These are phyloP conservation scores for Eueides isabella DNA, from an alignment of 1,140 invertebrate genomes.

Conservation along the genomic window DNA sequence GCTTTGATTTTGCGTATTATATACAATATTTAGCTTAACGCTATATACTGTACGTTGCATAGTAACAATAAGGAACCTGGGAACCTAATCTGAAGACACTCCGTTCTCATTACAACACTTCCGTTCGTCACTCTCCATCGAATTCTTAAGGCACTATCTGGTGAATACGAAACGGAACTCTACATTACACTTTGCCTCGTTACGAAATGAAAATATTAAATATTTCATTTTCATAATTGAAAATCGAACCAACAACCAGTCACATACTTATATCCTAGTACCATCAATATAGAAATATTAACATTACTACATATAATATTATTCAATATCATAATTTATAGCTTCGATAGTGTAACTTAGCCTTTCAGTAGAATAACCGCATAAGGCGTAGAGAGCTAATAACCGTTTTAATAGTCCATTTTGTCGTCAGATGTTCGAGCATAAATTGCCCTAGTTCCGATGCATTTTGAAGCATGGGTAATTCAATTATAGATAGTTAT, in stretches of 20 bases:
- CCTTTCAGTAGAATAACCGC: not conserved
- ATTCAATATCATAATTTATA: slow-evolving; percentile 2
- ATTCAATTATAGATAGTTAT: slow-evolving; percentile 2
- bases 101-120: no score
- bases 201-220: not conserved
- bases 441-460: slow-evolving; percentile 14
- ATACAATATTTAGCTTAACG: no score
- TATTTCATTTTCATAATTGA: not conserved
- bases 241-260: not conserved
- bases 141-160: no score
- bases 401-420: slow-evolving; percentile 13
- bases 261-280: no score
- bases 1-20: no score
- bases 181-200: not conserved
- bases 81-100: no score
- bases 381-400: slow-evolving; percentile 13
- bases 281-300: no score
- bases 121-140: no score
- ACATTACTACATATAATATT: not conserved
- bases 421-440: slow-evolving; percentile 9
- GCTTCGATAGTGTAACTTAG: not conserved
- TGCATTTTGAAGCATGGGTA: slow-evolving; percentile 4
- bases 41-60: no score
- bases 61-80: no score
- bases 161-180: not conserved